phyloP scores from a whole-genome alignment of 2,113 vertebrate species.

The Cyphotilapia sp. region DNA sequence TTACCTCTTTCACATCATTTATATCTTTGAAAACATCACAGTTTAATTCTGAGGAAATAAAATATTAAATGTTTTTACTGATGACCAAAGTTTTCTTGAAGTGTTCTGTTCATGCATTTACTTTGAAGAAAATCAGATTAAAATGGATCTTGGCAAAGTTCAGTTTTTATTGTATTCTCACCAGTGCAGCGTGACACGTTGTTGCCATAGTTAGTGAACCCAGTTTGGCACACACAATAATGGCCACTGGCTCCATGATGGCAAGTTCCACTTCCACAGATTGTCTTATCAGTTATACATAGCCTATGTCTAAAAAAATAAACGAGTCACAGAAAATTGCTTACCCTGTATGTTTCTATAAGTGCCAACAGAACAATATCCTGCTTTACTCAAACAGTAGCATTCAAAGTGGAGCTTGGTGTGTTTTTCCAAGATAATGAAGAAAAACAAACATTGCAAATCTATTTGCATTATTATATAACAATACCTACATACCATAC shows the following conservation, averaged over 20 bases:
- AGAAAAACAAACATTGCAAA: not conserved
- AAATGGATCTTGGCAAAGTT: not conserved
- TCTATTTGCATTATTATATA: not conserved
- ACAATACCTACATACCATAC: not conserved
- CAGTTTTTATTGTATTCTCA: not conserved
- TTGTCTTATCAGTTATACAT: constrained; percentile 23
- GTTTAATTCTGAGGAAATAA: constrained; percentile 29
- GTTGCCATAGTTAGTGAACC: constrained; percentile 57
- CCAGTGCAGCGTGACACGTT: not conserved
- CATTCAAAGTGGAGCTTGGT: not conserved
- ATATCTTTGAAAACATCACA: constrained; percentile 23
- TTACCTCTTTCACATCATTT: constrained; percentile 20
- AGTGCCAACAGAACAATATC: not conserved
- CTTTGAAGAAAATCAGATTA: not conserved
- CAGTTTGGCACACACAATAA: constrained; percentile 49
- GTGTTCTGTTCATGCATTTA: not conserved
- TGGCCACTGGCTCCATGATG: not conserved
- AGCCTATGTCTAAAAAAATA: constrained; percentile 43
- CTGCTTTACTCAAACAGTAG: not conserved
- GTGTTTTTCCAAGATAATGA: not conserved
- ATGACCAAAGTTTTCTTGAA: not conserved
- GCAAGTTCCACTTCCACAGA: constrained; percentile 47
- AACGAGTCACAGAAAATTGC: not conserved
- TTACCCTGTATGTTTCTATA: not conserved
- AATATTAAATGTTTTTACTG: not conserved